A percentile compares a stretch with the other conserved stretches of the same genome.
Evolutionary conservation across 2,113 vertebrate species (phyloP).

Genomic region (Perccottus glenii): DNA sequence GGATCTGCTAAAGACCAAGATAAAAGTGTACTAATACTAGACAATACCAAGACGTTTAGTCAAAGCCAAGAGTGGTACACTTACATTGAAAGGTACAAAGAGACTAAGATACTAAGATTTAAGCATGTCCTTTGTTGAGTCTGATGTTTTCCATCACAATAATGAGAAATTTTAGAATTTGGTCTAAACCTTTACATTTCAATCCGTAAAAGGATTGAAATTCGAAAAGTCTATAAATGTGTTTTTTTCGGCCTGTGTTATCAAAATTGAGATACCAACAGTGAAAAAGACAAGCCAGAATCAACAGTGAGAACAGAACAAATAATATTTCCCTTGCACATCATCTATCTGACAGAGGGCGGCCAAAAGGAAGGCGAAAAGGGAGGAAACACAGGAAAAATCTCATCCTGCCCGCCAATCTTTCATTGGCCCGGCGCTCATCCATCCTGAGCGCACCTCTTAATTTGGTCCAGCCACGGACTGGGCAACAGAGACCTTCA

Average conservation of each 20-base stretch:
- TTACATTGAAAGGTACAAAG: too few species aligned
- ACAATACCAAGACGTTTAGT: too few species aligned
- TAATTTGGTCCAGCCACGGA: constrained; percentile 79
- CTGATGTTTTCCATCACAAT: too few species aligned
- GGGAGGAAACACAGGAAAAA: constrained; percentile 58
- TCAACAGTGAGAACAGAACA: constrained; percentile 69
- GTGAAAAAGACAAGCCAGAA: constrained; percentile 54
- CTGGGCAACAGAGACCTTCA: constrained; percentile 81
- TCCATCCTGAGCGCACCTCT: constrained; percentile 81
- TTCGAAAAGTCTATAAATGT: constrained; percentile 9
- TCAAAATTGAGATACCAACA: constrained; percentile 65
- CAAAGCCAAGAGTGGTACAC: too few species aligned
- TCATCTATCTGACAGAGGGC: constrained; percentile 77
- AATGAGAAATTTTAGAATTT: too few species aligned
- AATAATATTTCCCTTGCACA: constrained; percentile 70
- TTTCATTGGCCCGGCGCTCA: constrained; percentile 74
- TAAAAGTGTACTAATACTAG: too few species aligned
- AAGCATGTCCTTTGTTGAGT: too few species aligned
- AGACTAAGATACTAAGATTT: too few species aligned
- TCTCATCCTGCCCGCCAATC: constrained; percentile 74
- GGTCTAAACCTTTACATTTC: too few species aligned
- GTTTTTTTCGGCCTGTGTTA: constrained; percentile 39
- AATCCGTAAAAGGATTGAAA: neutral
- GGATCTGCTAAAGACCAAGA: too few species aligned
- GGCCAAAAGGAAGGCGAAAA: constrained; percentile 46